Evolutionary conservation across 2,113 vertebrate genomes (phyloP).

Genomic region (Sturnus vulgaris): DNA sequence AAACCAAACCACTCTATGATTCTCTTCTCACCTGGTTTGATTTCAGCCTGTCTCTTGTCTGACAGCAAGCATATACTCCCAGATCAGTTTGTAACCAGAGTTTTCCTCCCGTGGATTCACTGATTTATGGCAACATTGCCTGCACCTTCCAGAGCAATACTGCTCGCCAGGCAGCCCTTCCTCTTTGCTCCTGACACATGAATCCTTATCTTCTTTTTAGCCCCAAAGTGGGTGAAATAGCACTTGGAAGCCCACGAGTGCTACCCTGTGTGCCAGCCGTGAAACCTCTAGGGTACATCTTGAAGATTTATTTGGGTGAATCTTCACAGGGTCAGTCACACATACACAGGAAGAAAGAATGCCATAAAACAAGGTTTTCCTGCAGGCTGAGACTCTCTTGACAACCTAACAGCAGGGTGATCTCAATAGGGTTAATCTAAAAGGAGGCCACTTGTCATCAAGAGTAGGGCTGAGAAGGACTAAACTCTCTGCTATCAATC

Average conservation of each 20-base stretch:
- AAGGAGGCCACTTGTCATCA: not conserved
- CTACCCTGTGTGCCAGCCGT: not conserved
- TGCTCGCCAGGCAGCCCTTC: not conserved
- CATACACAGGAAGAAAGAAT: not conserved
- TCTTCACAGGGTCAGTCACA: not conserved
- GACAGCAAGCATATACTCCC: rapidly evolving
- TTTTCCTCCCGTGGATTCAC: not conserved
- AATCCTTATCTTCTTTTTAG: not conserved
- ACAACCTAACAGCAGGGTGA: not conserved
- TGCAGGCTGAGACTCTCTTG: not conserved
- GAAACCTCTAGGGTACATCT: not conserved
- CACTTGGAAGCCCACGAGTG: not conserved
- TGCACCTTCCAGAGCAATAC: not conserved
- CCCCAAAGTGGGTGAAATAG: not conserved
- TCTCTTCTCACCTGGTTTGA: not conserved
- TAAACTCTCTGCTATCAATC: not conserved
- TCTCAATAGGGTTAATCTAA: not conserved
- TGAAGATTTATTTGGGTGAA: not conserved
- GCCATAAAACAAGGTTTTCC: not conserved
- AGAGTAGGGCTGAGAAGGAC: not conserved
- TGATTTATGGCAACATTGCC: not conserved
- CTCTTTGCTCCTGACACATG: not conserved
- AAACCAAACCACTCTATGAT: not conserved
- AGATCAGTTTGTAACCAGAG: not conserved
- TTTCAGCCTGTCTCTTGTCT: not conserved